phyloP scores from a whole-genome alignment of 1,140 invertebrate species.

The Philotrypesis tridentata region DNA sequence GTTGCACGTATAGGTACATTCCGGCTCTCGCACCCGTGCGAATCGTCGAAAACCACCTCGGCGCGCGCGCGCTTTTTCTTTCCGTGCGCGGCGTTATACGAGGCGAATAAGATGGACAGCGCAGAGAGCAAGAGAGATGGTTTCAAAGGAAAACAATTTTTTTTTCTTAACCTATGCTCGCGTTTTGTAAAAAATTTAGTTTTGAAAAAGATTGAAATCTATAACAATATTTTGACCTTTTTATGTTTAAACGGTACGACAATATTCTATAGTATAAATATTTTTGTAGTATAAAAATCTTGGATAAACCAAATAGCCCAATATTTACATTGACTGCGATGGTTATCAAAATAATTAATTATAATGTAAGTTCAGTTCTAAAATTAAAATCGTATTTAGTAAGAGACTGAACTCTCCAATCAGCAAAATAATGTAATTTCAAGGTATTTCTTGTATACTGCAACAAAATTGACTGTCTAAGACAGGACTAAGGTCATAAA shows the following conservation, averaged over 20 bases:
- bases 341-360: not conserved
- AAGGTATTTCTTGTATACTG: not conserved
- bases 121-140: too few species aligned
- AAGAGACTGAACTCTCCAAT: not conserved
- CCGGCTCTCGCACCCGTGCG: not conserved
- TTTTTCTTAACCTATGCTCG: not conserved
- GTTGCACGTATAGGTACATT: too few species aligned
- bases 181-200: constrained; percentile 14
- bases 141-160: constrained; percentile 10
- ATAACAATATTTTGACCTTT: constrained; percentile 9
- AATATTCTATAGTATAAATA: too few species aligned
- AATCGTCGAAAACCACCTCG: constrained; percentile 1
- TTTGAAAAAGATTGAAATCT: not conserved
- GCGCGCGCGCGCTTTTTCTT: not conserved
- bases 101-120: constrained; percentile 53
- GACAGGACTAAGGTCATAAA: too few species aligned
- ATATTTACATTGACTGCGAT: not conserved
- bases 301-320: not conserved
- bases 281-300: not conserved
- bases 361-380: not conserved
- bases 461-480: too few species aligned
- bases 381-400: not conserved
- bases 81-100: not conserved
- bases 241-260: not conserved
- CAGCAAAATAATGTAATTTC: not conserved